These are phyloP conservation scores for Myotis planiceps DNA, from an alignment of 2,797 vertebrate genomes.

Conservation along the genomic window DNA sequence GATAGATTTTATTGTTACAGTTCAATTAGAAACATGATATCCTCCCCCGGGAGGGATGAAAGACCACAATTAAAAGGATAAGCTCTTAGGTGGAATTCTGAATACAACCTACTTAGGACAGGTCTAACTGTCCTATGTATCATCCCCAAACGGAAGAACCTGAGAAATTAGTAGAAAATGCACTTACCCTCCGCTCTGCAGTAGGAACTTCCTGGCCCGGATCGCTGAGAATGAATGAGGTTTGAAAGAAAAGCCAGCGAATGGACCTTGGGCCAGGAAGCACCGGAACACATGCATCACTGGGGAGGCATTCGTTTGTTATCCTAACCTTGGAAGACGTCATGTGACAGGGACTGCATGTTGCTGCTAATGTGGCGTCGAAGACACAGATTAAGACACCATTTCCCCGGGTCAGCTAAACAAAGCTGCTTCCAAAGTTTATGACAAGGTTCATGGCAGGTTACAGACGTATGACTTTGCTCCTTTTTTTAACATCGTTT, in stretches of 20 bases:
- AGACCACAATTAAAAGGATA: background rate
- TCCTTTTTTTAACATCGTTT: background rate
- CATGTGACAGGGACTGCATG: slow-evolving; percentile 62
- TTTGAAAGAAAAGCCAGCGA: slow-evolving; percentile 77
- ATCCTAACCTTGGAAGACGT: slow-evolving; percentile 83
- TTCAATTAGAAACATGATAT: slow-evolving; percentile 44
- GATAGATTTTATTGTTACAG: background rate
- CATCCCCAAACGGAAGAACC: background rate
- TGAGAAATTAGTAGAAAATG: slow-evolving; percentile 69
- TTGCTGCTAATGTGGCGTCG: slow-evolving; percentile 45
- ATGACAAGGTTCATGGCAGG: background rate
- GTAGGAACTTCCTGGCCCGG: slow-evolving; percentile 40
- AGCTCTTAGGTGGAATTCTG: background rate
- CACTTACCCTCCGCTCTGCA: slow-evolving; percentile 83
- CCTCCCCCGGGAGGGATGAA: background rate
- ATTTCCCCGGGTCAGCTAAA: background rate
- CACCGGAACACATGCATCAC: slow-evolving; percentile 84
- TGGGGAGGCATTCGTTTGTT: slow-evolving; percentile 73
- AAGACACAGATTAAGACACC: background rate
- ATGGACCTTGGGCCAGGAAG: slow-evolving; percentile 78
- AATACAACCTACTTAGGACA: background rate
- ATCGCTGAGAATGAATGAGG: slow-evolving; percentile 53
- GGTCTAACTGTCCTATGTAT: background rate
- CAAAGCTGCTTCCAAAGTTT: background rate
- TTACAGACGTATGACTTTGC: background rate